Percentiles rank a stretch among this genome's conserved stretches.
Conservation (phyloP, 2,888 invertebrate genomes). For the Leucophenga maculata region DNA sequence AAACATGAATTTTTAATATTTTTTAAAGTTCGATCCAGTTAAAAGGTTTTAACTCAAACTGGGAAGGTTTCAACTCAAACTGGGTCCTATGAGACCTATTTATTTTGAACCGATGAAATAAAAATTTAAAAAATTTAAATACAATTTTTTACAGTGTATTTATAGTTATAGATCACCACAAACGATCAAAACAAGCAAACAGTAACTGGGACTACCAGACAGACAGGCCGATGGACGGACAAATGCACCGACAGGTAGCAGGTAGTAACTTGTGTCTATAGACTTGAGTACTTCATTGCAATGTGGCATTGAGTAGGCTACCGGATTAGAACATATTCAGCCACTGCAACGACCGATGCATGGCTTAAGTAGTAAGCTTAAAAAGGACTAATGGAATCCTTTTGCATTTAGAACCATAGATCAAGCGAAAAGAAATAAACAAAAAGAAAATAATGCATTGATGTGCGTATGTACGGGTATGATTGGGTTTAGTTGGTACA, state of each 20-base stretch:
- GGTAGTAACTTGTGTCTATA: slow-evolving; percentile 1
- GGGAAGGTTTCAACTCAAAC: too few species aligned
- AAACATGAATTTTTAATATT: too few species aligned
- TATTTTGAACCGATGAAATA: too few species aligned
- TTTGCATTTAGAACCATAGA: not conserved
- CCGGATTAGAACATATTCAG: not conserved
- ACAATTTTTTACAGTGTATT: too few species aligned
- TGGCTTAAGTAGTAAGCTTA: slow-evolving; percentile 3
- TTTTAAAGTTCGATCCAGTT: too few species aligned
- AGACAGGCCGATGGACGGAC: not conserved
- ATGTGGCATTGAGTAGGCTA: not conserved
- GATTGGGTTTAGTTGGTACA: slow-evolving; percentile 42
- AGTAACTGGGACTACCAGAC: not conserved
- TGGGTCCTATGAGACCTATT: too few species aligned
- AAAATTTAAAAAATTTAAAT: too few species aligned
- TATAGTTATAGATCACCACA: not conserved
- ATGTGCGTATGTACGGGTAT: slow-evolving; percentile 28
- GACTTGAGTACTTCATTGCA: not conserved
- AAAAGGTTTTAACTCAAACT: too few species aligned
- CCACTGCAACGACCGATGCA: too few species aligned
- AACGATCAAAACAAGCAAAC: slow-evolving; percentile 6
- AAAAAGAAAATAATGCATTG: slow-evolving; percentile 25
- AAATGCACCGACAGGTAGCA: slow-evolving; percentile 1
- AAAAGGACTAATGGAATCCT: slow-evolving; percentile 19
- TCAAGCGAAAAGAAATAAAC: not conserved